Base-by-base conservation (phyloP, 37 sponge, comb jelly and placozoan species). In the Corticium candelabrum region DNA sequence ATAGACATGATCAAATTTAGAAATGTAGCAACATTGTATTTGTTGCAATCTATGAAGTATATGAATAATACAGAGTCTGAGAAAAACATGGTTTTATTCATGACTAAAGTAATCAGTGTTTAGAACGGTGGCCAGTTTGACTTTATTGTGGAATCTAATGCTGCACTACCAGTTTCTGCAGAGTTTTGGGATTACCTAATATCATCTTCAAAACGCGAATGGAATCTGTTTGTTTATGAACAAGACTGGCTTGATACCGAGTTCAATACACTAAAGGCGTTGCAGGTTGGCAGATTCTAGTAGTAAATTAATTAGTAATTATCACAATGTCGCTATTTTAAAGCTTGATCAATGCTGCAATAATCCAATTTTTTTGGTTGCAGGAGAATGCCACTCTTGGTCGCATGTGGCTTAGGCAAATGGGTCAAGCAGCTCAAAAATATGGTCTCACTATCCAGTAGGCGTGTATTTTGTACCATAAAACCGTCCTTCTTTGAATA, bases 211-310 rank as follows among this genome's bases (percentile, higher is more conserved):
- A 43, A 76, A 31, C 39, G 43, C 7, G 27, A 81, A 39, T 90
- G 87, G 87, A 69, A 70, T 38, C 74, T 90, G 33, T 67, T 84
- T 34, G 85, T 84, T 35, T 90, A 90, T 41, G 91, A 90, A 69
- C 91, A 90, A 38, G 91, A 90, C 87, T 90, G 91, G 87, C 78
- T 90, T 40, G 76, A 41, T 30, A 35, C 34, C 21, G 38, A 76
- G 32, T 29, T 72, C 39, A n/a, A 21, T 2, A 40, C 15, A 0
- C 35, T 40, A 1, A 69, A 77, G 0, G 82, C 74, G 39, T 40
- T 82, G 40, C n/a, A n/a, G n/a, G n/a, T n/a, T n/a, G n/a, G n/a
- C n/a, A n/a, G n/a, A n/a, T n/a, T n/a, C n/a, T n/a, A n/a, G n/a
- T n/a, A n/a, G n/a, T n/a, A n/a, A n/a, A n/a, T n/a, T n/a, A n/a